Percentiles rank a stretch among this genome's conserved stretches.
Conservation (phyloP, 2,888 invertebrate genomes). For the Mycalesis mineus region DNA sequence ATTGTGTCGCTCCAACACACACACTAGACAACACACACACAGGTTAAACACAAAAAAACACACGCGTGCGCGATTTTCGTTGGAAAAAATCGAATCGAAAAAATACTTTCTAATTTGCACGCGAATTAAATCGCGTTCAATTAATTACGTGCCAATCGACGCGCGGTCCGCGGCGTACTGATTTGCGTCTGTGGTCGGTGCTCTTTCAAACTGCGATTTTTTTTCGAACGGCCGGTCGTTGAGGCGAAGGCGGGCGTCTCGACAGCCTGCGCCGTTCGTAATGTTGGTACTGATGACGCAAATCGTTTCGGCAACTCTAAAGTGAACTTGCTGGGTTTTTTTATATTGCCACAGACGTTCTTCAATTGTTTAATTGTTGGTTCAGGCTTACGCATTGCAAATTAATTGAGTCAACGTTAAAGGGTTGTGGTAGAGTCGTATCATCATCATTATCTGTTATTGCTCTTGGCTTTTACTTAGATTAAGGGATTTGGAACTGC, state of each 20-base stretch:
- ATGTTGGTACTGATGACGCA: slow-evolving; percentile 56
- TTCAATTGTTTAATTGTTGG: slow-evolving; percentile 18
- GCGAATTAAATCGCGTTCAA: slow-evolving; percentile 38
- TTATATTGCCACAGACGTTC: slow-evolving; percentile 36
- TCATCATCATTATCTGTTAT: too few relatives aligned
- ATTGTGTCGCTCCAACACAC: slow-evolving; percentile 59
- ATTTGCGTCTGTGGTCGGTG: too few relatives aligned
- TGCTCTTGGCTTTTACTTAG: too few relatives aligned
- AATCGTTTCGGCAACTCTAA: slow-evolving; percentile 64
- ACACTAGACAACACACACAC: slow-evolving; percentile 59
- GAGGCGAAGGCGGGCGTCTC: slow-evolving; percentile 30
- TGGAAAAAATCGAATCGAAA: slow-evolving; percentile 33
- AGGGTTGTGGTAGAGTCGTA: too few relatives aligned
- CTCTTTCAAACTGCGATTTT: slow-evolving; percentile 42
- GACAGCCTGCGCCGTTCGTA: slow-evolving; percentile 53
- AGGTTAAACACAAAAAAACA: slow-evolving; percentile 50
- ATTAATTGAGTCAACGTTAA: too few relatives aligned
- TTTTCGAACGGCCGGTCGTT: slow-evolving; percentile 34
- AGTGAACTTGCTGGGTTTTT: slow-evolving; percentile 44
- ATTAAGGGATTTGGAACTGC: too few relatives aligned
- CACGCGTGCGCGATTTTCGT: slow-evolving; percentile 36
- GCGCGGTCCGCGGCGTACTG: slow-evolving; percentile 61
- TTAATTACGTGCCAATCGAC: slow-evolving; percentile 41
- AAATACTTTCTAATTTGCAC: slow-evolving; percentile 61
- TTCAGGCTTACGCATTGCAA: slow-evolving; percentile 1